phyloP scores from a whole-genome alignment of 1,140 invertebrate species.

The Drosophila sulfurigaster region DNA sequence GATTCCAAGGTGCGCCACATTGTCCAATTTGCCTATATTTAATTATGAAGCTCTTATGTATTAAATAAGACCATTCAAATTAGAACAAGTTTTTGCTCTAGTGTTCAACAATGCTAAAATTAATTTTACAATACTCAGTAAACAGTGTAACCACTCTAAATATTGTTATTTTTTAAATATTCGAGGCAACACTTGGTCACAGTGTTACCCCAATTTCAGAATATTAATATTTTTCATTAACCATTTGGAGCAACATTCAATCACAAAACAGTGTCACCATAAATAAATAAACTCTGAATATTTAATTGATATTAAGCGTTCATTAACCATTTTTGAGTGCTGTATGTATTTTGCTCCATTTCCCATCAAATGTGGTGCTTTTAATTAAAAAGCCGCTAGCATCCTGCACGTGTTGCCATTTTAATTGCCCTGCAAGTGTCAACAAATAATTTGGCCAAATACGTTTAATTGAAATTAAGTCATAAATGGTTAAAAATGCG shows the following conservation, averaged over 20 bases:
- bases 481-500: conserved; percentile 79
- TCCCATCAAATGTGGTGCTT: background rate
- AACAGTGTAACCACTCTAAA: too few relatives aligned
- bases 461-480: conserved; percentile 80
- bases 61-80: background rate
- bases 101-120: too few relatives aligned
- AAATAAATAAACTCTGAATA: too few relatives aligned
- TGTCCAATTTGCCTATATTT: background rate
- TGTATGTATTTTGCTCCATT: conserved; percentile 6
- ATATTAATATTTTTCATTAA: background rate
- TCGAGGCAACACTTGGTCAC: too few relatives aligned
- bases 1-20: conserved; percentile 36
- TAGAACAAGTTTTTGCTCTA: background rate
- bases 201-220: too few relatives aligned
- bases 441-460: conserved; percentile 81
- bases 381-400: conserved; percentile 25
- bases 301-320: too few relatives aligned
- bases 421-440: conserved; percentile 75
- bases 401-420: conserved; percentile 74
- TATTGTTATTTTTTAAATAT: background rate
- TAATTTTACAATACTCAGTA: too few relatives aligned
- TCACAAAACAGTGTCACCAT: too few relatives aligned
- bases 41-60: background rate
- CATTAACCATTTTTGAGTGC: too few relatives aligned
- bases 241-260: background rate